Base-by-base conservation (phyloP, 2,888 invertebrate genomes). In the Nebria salina region DNA sequence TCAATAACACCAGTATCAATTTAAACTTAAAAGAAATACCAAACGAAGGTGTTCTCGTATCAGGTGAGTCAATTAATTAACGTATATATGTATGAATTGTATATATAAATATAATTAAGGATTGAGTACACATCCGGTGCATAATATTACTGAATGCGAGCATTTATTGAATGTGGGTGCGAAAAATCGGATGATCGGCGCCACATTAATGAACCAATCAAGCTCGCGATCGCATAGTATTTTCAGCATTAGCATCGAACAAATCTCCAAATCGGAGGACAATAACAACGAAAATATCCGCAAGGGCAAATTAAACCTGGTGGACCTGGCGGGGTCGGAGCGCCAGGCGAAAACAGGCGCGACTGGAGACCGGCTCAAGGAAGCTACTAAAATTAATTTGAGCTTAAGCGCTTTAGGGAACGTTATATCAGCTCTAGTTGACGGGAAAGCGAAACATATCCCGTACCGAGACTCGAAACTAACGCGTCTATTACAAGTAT, bases 241-340 rank as follows among this genome's bases (percentile, higher is more conserved):
- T 83, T 95, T 97, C 87, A 95, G 95, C 2, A 93, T 97, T 72
- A 93, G 93, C 83, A 90, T 97, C 64, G 97, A 97, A 88, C 96
- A 96, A 88, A 93, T 95, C 86, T 92, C 92, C 2, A 77, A 81
- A 1, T 73, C 76, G 11, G 64, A 43, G n/a, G 82, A 86, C 13
- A 86, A 87, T 77, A 87, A 88, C 78, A 87, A 87, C 76, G 89
- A 89, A 81, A 87, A 85, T 65, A 88, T 89, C 34, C 85, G 86
- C 76, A 89, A 89, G 86, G 87, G 88, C 1, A 95, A 97, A 88
- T 90, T 97, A 15, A 96, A 97, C 87, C 89, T 97, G 78, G 97
- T 97, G 0, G 97, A 97, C 89, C 89, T 97, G 85, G 97, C 97
- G 0, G 97, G 97, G 6, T 95, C 95, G 41, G 97, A 97, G 86